Percentiles rank a stretch among this genome's conserved stretches.
Conservation (phyloP, 1,140 invertebrate genomes). For the Phymastichus coffea region DNA sequence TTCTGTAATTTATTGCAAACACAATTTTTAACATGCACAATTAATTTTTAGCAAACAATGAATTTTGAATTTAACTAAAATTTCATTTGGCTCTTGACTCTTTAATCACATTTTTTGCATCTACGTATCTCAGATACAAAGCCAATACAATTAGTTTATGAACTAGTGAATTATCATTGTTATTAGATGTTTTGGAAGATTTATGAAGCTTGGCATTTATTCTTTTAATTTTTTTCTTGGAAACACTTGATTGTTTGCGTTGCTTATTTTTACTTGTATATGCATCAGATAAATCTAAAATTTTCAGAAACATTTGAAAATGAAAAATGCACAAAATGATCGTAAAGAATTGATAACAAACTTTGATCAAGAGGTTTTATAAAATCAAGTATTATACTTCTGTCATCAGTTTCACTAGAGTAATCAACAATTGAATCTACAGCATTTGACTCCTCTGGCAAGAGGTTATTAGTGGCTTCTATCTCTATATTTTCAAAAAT, state of each 20-base stretch:
- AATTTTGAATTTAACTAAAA: conserved; percentile 4
- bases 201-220: conserved; percentile 11
- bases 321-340: not conserved
- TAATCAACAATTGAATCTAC: conserved; percentile 10
- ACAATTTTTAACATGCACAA: no score
- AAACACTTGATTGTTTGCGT: conserved; percentile 2
- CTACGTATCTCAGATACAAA: conserved; percentile 39
- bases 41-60: conserved; percentile 7
- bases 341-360: conserved; percentile 7
- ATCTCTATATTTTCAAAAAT: conserved; percentile 5
- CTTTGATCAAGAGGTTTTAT: conserved; percentile 7
- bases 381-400: conserved; percentile 19
- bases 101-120: conserved; percentile 29
- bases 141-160: conserved; percentile 41
- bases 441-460: not conserved
- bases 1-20: not conserved
- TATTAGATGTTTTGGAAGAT: not conserved
- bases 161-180: conserved; percentile 18
- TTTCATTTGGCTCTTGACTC: conserved; percentile 15
- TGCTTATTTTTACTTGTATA: conserved; percentile 16
- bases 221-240: conserved; percentile 19
- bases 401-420: conserved; percentile 25
- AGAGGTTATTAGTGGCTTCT: not conserved
- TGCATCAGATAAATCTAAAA: conserved; percentile 13
- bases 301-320: not conserved